These are phyloP conservation scores for Spheniscus mendiculus DNA, from an alignment of 2,113 vertebrate genomes.

Conservation along the genomic window DNA sequence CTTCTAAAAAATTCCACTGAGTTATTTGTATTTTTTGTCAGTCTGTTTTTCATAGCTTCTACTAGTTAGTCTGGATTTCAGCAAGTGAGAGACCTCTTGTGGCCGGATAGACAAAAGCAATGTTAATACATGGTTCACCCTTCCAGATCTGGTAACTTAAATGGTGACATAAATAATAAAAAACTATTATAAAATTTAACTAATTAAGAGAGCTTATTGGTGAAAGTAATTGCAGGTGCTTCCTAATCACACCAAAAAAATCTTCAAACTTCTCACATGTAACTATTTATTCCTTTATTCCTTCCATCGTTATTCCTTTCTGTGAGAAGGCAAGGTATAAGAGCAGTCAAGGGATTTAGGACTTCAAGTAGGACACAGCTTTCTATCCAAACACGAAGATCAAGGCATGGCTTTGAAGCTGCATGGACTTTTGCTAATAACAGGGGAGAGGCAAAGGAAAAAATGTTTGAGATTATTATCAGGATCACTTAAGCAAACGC, in stretches of 20 bases:
- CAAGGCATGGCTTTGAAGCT: background rate
- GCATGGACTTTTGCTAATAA: background rate
- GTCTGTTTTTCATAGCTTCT: background rate
- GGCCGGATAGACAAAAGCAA: background rate
- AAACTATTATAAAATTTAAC: background rate
- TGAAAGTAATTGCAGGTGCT: background rate
- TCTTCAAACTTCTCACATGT: background rate
- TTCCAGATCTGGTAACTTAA: background rate
- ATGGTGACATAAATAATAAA: background rate
- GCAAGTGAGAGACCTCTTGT: slow-evolving; percentile 46
- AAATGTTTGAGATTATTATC: background rate
- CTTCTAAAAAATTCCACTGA: background rate
- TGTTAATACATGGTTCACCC: background rate
- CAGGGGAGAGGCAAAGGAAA: background rate
- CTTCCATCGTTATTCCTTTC: background rate
- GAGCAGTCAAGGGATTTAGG: background rate
- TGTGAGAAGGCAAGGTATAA: background rate
- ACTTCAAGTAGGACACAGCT: background rate
- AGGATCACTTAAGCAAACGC: background rate
- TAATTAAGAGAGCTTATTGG: background rate
- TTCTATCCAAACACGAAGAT: background rate
- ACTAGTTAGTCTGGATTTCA: background rate
- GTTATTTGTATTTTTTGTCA: background rate
- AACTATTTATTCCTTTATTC: background rate
- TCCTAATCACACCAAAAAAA: background rate